A percentile compares a stretch with the other conserved stretches of the same genome.
These are phyloP conservation scores for Echinops telfairi DNA, from an alignment of 2,113 vertebrate genomes.

Conservation along the genomic window DNA sequence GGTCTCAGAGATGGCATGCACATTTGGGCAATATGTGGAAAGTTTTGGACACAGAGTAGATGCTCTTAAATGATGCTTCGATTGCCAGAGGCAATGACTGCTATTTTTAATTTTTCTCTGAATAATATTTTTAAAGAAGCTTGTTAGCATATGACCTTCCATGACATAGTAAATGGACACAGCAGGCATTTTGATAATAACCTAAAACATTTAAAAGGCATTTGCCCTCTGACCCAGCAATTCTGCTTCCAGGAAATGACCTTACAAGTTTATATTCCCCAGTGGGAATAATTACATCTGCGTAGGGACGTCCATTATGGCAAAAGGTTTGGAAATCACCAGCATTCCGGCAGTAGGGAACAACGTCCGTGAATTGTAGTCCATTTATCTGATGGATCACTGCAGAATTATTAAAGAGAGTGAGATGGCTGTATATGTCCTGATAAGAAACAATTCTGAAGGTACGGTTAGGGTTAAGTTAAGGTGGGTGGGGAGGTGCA, in stretches of 20 bases:
- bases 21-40: not conserved
- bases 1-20: not conserved
- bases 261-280: not conserved
- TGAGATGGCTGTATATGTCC: not conserved
- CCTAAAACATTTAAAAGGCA: not conserved
- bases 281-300: not conserved
- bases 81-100: not conserved
- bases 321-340: not conserved
- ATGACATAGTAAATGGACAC: not conserved
- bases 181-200: slow-evolving; percentile 25
- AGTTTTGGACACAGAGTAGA: not conserved
- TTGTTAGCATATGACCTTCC: not conserved
- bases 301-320: not conserved
- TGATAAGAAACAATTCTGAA: not conserved
- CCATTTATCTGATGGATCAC: not conserved
- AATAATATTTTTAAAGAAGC: slow-evolving; percentile 2
- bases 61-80: not conserved
- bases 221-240: slow-evolving; percentile 2
- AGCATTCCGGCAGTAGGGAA: not conserved
- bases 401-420: not conserved
- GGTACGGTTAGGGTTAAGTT: too few species aligned
- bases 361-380: not conserved
- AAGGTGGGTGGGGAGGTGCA: not conserved
- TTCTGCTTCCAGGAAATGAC: slow-evolving; percentile 44
- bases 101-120: slow-evolving; percentile 8